Evolutionary conservation across 2,797 vertebrate species (phyloP).

Genomic region (Fringilla coelebs): DNA sequence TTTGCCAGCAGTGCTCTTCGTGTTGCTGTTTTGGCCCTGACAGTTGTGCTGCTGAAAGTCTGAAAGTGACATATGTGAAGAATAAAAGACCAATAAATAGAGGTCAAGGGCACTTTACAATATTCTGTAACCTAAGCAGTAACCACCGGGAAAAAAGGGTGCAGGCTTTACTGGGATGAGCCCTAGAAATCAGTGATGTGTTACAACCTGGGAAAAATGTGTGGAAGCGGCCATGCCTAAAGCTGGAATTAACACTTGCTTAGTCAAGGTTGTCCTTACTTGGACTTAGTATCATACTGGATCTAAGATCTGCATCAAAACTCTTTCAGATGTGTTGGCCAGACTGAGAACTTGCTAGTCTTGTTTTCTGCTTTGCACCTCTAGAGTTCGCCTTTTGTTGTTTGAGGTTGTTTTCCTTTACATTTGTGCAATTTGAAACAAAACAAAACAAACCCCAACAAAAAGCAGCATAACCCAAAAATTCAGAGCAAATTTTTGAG

Average conservation of each 20-base stretch:
- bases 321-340: neutral
- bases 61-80: neutral
- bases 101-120: neutral
- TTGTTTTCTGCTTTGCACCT: neutral
- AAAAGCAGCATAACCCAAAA: neutral
- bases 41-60: neutral
- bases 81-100: neutral
- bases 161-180: neutral
- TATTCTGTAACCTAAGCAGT: neutral
- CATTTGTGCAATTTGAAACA: neutral
- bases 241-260: neutral
- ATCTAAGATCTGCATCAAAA: neutral
- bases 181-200: neutral
- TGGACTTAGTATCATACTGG: neutral
- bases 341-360: neutral
- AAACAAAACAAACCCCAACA: neutral
- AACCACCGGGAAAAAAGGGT: neutral
- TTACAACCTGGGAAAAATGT: rapidly evolving
- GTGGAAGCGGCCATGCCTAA: neutral
- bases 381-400: neutral
- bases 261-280: neutral
- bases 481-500: neutral
- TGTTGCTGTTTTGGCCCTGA: neutral
- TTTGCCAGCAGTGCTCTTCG: neutral
- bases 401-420: neutral